Percentiles rank a stretch among this genome's conserved stretches.
Conservation (phyloP, 2,113 vertebrate species). For the Crotalus viridis region DNA sequence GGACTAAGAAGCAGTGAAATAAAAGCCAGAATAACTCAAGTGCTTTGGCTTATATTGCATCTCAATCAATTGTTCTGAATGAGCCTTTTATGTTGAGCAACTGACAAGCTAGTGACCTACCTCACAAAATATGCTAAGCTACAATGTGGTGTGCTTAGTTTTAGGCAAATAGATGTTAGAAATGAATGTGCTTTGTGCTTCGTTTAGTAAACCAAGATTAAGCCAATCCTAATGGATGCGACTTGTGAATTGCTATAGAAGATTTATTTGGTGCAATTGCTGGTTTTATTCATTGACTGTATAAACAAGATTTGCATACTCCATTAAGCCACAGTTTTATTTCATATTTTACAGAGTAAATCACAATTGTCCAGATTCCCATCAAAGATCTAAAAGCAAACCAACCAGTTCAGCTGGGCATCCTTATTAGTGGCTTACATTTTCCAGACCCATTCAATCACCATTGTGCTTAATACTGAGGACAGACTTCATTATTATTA, state of each 20-base stretch:
- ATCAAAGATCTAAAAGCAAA: not conserved
- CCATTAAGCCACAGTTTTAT: not conserved
- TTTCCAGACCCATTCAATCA: not conserved
- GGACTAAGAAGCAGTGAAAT: conserved; percentile 80
- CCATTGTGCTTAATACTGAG: not conserved
- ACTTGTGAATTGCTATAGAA: not conserved
- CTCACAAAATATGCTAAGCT: not conserved
- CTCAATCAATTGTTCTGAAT: not conserved
- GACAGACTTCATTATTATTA: not conserved
- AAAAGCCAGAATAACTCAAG: conserved; percentile 78
- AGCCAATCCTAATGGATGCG: not conserved
- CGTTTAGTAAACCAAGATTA: not conserved
- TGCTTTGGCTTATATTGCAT: conserved; percentile 35
- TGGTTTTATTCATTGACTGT: not conserved
- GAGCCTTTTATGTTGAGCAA: not conserved
- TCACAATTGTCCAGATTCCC: not conserved
- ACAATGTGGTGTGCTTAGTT: not conserved
- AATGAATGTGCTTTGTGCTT: not conserved
- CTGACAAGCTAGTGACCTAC: not conserved
- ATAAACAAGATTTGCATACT: not conserved
- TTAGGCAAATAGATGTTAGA: not conserved
- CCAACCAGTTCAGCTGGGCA: not conserved
- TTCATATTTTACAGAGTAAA: not conserved
- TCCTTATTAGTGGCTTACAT: not conserved
- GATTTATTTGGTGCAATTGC: not conserved